phyloP scores from a whole-genome alignment of 2,797 vertebrate genomes.

The Eurystomus glaucurus region DNA sequence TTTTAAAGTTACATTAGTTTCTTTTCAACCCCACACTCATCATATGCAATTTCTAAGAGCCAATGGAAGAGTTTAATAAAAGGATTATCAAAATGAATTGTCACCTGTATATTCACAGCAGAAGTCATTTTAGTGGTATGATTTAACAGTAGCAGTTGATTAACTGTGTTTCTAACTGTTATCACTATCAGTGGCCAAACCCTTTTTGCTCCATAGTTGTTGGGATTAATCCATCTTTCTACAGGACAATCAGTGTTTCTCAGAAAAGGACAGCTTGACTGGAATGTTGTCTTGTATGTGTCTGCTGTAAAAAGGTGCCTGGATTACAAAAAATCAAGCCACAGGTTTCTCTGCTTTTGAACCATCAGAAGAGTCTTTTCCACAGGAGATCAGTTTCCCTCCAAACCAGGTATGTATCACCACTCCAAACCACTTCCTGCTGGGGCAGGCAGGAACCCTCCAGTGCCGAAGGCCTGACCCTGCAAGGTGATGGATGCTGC shows the following conservation, averaged over 20 bases:
- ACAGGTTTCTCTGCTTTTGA: not conserved
- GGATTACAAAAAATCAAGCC: not conserved
- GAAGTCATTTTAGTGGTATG: not conserved
- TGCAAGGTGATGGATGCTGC: not conserved
- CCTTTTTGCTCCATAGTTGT: not conserved
- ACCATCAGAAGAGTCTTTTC: not conserved
- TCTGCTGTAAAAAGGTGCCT: not conserved
- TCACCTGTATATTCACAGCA: not conserved
- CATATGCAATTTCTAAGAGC: not conserved
- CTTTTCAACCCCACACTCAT: not conserved
- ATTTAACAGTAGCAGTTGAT: not conserved
- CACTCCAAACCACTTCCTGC: not conserved
- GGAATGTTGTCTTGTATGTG: not conserved
- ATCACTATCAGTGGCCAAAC: not conserved
- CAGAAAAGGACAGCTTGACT: not conserved
- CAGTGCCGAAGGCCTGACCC: not conserved
- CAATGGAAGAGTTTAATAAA: not conserved
- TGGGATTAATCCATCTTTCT: not conserved
- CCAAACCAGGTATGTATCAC: accelerated
- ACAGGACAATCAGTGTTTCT: not conserved
- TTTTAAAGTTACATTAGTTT: not conserved
- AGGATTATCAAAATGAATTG: not conserved
- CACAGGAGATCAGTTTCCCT: not conserved
- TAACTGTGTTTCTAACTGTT: not conserved
- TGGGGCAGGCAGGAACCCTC: not conserved